Evolutionary conservation across 1,140 invertebrate genomes (phyloP), one percentile per base, ranked within the genome.

Genomic region (Neodiprion virginianus): DNA sequence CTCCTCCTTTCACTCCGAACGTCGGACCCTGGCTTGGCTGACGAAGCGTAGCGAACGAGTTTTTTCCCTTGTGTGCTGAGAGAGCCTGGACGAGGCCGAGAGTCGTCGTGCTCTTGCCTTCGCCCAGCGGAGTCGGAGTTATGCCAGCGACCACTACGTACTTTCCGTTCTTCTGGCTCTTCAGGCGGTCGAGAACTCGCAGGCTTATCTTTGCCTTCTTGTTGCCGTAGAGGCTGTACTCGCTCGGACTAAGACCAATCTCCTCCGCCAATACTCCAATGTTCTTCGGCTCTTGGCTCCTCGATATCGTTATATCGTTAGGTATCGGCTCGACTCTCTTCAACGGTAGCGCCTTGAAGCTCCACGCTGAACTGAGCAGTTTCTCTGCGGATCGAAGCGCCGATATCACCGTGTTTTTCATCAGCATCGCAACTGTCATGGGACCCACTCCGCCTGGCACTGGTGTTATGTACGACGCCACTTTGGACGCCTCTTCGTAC

Each of bases 1-100:
- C 97, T 12, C 97, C 97, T 68, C 97, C 97, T 91, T 99, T 99
- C 66, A 99, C 97, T 14, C 98, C 98, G 89, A 99, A 99, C 1
- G 97, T 99, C 1, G 98, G 98, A 28, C 98, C 98, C 88, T 99
- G 98, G 49, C 97, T 98, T 0, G 99, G 98, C 85, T 99, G 99
- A n/a, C 99, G 91, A 69, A 99, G 92, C 83, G 96, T 98, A 8
- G 96, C 98, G 85, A 99, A 95, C 0, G 96, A 92, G 89, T 99
- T 99, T 79, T 92, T 94, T 7, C 92, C 91, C 75, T 93, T 92
- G 81, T 98, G 95, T 7, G 95, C 95, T 1, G 94, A 93, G 10
- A 99, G 88, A 9, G 98, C 97, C 89, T 99, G 99, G 10, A 94
- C 94, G 70, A 99, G 87, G 49, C 99, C 99, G 79, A 99, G 92